Conservation (phyloP, 1,140 invertebrate genomes). For the Philotrypesis tridentata region DNA sequence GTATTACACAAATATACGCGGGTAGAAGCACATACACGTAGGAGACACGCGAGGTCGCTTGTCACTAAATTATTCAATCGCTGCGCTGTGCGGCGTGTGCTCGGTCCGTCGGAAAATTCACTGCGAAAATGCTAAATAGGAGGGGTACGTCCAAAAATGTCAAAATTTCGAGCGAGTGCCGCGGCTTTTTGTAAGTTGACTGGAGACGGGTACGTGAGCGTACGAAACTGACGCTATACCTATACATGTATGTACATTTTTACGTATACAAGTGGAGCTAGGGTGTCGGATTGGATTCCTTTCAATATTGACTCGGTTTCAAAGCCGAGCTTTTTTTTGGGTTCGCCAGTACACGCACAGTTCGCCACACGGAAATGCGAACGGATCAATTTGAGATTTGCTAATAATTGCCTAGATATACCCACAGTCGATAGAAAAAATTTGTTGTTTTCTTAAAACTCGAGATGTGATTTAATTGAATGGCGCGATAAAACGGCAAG, state of each 20-base stretch:
- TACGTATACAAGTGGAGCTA: too few species aligned
- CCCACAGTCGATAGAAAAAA: too few species aligned
- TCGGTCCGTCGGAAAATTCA: conserved; percentile 16
- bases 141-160: neutral
- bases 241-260: neutral
- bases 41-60: conserved; percentile 51
- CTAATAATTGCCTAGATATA: too few species aligned
- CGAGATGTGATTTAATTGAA: conserved; percentile 15
- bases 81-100: conserved; percentile 16
- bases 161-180: neutral
- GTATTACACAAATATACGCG: neutral
- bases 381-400: too few species aligned
- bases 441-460: too few species aligned
- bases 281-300: too few species aligned
- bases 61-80: conserved; percentile 65
- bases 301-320: too few species aligned
- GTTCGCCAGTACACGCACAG: too few species aligned
- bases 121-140: conserved; percentile 22
- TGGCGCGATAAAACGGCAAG: neutral
- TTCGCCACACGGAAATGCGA: too few species aligned
- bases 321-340: too few species aligned
- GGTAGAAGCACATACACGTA: conserved; percentile 11
- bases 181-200: neutral
- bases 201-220: neutral
- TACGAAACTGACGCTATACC: neutral